Conservation (phyloP, 2,888 invertebrate genomes). For the Amblyteles armatorius region DNA sequence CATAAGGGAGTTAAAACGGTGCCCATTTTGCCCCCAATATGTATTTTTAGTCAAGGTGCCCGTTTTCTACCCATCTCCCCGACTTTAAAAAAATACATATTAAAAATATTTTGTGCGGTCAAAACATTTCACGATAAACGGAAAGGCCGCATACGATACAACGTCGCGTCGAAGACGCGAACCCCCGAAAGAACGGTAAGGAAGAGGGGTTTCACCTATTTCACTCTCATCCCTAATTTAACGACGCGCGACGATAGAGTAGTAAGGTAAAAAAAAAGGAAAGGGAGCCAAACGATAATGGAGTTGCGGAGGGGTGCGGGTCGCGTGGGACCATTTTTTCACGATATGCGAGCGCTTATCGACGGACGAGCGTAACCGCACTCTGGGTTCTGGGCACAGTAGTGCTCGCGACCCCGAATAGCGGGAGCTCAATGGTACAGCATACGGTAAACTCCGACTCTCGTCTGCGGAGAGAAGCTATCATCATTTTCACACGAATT, state of each 20-base stretch:
- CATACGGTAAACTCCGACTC: constrained; percentile 23
- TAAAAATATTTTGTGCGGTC: background rate
- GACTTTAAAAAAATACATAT: no score
- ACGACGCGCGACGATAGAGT: constrained; percentile 29
- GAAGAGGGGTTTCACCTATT: constrained; percentile 24
- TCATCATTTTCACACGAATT: constrained; percentile 53
- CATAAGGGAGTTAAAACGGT: no score
- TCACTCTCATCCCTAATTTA: constrained; percentile 43
- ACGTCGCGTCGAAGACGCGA: background rate
- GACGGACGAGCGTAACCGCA: constrained; percentile 31
- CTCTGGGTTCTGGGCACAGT: background rate
- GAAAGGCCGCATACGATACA: background rate
- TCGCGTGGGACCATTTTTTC: constrained; percentile 39
- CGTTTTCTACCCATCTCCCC: no score
- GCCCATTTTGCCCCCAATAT: no score
- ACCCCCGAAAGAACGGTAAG: background rate
- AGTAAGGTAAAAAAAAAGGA: constrained; percentile 24
- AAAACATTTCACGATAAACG: background rate
- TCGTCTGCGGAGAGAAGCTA: constrained; percentile 31
- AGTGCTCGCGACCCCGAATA: background rate
- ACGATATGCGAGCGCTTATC: constrained; percentile 50
- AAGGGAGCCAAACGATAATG: constrained; percentile 34
- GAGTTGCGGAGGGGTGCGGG: constrained; percentile 8
- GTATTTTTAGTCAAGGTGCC: no score
- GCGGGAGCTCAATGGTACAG: constrained; percentile 1